These are phyloP conservation scores for Cinara cedri DNA, from an alignment of 2,888 invertebrate genomes.

Conservation along the genomic window DNA sequence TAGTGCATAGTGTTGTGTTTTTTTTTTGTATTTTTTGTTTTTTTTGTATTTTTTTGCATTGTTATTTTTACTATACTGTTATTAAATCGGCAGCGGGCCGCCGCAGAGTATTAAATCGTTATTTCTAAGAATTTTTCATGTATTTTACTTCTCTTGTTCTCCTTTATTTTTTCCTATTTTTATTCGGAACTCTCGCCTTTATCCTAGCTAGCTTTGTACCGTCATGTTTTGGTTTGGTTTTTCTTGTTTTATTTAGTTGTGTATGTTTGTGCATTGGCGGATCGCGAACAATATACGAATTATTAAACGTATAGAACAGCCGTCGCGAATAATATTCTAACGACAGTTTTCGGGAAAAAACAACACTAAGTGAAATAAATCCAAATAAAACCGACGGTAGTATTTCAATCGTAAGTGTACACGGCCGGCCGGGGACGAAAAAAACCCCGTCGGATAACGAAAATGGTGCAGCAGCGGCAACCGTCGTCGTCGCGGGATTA, in stretches of 20 bases:
- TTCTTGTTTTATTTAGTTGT: neutral
- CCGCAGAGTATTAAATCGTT: neutral
- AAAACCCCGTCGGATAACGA: neutral
- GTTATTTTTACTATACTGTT: neutral
- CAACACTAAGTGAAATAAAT: too few relatives aligned
- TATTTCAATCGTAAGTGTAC: too few relatives aligned
- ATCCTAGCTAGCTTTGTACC: too few relatives aligned
- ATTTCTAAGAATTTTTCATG: neutral
- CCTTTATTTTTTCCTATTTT: neutral
- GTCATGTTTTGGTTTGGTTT: too few relatives aligned
- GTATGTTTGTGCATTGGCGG: too few relatives aligned
- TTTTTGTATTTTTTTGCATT: neutral
- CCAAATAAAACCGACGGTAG: too few relatives aligned
- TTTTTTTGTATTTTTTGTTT: constrained; percentile 6
- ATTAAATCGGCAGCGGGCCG: neutral
- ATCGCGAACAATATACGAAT: too few relatives aligned
- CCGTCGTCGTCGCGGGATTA: constrained; percentile 15
- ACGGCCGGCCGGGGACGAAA: neutral
- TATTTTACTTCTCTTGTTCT: neutral
- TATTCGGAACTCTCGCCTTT: too few relatives aligned
- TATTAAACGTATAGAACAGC: too few relatives aligned
- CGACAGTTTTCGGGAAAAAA: too few relatives aligned
- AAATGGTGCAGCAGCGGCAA: neutral
- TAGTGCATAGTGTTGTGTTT: constrained; percentile 16
- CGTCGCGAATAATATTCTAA: too few relatives aligned